Base-by-base conservation (phyloP, 2,797 vertebrate genomes). In the Sebastes oblongus region DNA sequence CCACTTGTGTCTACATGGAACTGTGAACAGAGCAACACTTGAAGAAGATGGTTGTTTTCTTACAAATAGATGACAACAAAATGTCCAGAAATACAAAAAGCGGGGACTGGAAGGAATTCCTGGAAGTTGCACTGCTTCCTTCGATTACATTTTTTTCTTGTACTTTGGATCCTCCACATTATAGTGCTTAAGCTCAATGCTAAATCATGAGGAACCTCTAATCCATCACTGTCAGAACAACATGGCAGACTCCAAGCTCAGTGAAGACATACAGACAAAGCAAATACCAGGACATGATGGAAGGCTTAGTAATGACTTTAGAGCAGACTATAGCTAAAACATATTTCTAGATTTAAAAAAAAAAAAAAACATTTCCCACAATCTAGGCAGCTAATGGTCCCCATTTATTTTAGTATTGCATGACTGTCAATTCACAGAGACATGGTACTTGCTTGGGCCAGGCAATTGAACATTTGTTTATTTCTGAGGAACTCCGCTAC, bases 181-280 rank as follows among this genome's bases (percentile, higher is more conserved):
- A 72, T 20, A 70, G 67, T 10, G 29, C 50, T 70, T 70, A 13
- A 24, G 69, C 68, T 67, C 58, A n/a, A 56, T 29, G 72, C 24
- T 72, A 78, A 86, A 80, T 80, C 85, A 85, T 6, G 32, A 81
- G 64, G 56, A 83, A 55, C 66, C 62, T 72, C 58, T 65, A 34
- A 78, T 85, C 77, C 25, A 73, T 89, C 84, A 83, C 58, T 82
- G 80, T 71, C 85, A 68, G 24, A 84, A 66, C 24, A 67, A 78
- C 60, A 88, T 64, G 81, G 71, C 72, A 74, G 78, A 55, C 50
- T 42, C 61, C 55, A 36, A 64, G 60, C 66, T 83, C 36, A 56
- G 52, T 25, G 72, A 67, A 39, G 55, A 55, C 68, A 74, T 5
- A 27, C 24, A 82, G 60, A 78, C 64, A 70, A 1, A 27, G 58